Evolutionary conservation across 2,113 vertebrate genomes (phyloP), one percentile per base, ranked within the genome.

Genomic region (Porphyrio hochstetteri): DNA sequence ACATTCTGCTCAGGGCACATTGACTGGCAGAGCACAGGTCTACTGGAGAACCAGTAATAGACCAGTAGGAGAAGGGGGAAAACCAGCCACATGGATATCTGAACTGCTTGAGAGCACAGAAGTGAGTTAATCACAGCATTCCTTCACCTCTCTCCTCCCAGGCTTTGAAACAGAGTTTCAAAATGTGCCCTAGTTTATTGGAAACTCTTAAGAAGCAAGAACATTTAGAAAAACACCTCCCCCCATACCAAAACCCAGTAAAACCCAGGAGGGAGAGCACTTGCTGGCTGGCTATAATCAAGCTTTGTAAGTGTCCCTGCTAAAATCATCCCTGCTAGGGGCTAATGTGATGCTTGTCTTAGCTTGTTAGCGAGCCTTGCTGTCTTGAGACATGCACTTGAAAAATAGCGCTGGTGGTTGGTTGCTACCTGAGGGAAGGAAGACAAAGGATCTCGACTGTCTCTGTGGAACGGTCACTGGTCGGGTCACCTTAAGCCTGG

Each of bases 331-430:
- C 27, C 59, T 91, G 87, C 92, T 92, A 80, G 93, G 72, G 88
- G 88, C 74, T 52, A 69, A 95, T n/a, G 86, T 67, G 92, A 82
- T 93, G 74, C 83, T 95, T 96, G 96, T 95, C 94, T 95, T 82
- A 81, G 70, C 95, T 95, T 35, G 14, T 97, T 97, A 98, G 92
- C 88, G 91, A 95, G 50, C 48, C 61, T 82, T 40, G 76, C 71
- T 93, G 79, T 95, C 96, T 94, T 92, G 71, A 94, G 93, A 95
- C 61, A 68, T 1, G 25, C 46, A 36, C 84, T 96, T 94, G 72
- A 82, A 91, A 92, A 95, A 88, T 81, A 95, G 27, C 1, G 4
- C 40, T 79, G 44, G 35, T 82, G 60, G 20, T 35, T 86, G 69
- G 29, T 68, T 74, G 40, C 82, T 93, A 77, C 93, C 61, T 67